These are phyloP conservation scores for Rhynchonycteris naso DNA, from an alignment of 2,797 vertebrate genomes.

Conservation along the genomic window DNA sequence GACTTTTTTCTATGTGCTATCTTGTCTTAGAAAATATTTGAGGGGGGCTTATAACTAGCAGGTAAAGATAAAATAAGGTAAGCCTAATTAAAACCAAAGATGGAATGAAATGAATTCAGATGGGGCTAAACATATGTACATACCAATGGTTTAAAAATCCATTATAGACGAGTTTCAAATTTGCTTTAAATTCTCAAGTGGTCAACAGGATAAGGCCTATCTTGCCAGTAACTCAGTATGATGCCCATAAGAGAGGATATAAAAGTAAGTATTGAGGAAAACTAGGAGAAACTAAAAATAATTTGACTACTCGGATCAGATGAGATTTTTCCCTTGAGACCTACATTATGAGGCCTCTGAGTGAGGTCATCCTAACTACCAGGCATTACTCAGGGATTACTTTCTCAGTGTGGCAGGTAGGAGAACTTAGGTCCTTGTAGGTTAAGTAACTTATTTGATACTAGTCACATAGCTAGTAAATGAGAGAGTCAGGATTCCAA, in stretches of 20 bases:
- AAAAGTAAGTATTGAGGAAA: conserved; percentile 44
- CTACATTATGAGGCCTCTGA: neutral
- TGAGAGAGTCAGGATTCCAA: neutral
- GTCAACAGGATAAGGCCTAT: neutral
- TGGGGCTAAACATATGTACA: neutral
- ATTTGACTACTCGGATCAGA: neutral
- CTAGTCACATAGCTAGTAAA: neutral
- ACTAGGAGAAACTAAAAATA: conserved; percentile 38
- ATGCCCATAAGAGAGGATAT: neutral
- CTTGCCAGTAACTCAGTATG: neutral
- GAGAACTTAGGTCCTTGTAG: neutral
- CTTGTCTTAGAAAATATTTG: conserved; percentile 19
- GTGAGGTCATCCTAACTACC: neutral
- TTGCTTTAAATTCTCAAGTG: neutral
- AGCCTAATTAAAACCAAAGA: neutral
- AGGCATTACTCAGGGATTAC: neutral
- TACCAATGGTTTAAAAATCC: neutral
- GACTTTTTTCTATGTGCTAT: neutral
- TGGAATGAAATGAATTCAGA: conserved; percentile 28
- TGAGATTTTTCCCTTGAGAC: neutral
- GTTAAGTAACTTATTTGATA: neutral
- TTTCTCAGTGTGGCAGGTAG: neutral
- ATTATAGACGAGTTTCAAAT: conserved; percentile 1
- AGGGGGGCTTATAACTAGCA: neutral
- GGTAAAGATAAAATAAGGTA: neutral